These are phyloP conservation scores for Microcebus lehilahytsara DNA, from an alignment of 2,113 vertebrate genomes.

Conservation along the genomic window DNA sequence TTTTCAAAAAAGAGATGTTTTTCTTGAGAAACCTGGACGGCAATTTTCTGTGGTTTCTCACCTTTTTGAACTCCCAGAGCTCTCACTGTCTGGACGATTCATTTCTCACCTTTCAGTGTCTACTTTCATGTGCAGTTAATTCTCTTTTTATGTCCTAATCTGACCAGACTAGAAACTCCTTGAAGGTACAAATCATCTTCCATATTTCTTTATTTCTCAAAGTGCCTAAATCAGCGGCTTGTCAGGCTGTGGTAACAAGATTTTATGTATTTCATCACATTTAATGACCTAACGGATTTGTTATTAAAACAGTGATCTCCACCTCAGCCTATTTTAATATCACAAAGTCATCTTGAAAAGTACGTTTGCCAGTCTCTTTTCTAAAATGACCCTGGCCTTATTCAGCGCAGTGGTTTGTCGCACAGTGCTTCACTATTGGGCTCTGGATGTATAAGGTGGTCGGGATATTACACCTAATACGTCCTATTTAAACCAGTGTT, in stretches of 20 bases:
- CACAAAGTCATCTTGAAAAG: neutral
- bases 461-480: neutral
- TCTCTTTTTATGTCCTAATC: neutral
- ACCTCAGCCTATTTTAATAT: neutral
- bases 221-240: neutral
- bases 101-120: neutral
- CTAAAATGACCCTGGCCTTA: neutral
- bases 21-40: neutral
- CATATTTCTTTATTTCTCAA: neutral
- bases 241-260: neutral
- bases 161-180: neutral
- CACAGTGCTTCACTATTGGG: neutral
- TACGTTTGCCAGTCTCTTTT: neutral
- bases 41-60: neutral
- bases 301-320: neutral
- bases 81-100: neutral
- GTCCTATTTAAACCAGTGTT: neutral
- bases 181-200: conserved; percentile 7
- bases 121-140: neutral
- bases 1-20: neutral
- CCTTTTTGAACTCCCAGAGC: neutral
- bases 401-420: neutral
- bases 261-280: neutral
- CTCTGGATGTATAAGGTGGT: neutral
- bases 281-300: neutral